These are phyloP conservation scores for Athrips mouffetella DNA, from an alignment of 2,888 invertebrate species.

Conservation along the genomic window DNA sequence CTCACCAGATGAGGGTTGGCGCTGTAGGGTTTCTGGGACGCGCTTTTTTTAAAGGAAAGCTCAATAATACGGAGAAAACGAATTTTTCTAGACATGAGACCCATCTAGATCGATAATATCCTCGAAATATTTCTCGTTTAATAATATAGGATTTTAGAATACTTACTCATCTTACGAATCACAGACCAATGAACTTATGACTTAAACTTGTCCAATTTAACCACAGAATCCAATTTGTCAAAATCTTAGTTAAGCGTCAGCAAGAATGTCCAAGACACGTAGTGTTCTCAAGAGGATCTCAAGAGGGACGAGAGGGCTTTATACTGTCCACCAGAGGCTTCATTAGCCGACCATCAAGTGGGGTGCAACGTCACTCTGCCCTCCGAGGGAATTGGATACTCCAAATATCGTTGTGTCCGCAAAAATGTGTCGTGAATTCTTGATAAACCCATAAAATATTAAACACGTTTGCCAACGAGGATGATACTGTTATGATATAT, in stretches of 20 bases:
- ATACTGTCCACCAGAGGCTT: constrained; percentile 57
- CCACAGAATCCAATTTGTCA: too few relatives aligned
- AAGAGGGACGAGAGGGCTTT: constrained; percentile 35
- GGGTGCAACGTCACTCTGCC: constrained; percentile 49
- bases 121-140: too few relatives aligned
- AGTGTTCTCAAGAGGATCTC: constrained; percentile 29
- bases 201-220: too few relatives aligned
- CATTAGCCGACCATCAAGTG: constrained; percentile 52
- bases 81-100: too few relatives aligned
- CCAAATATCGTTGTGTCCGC: constrained; percentile 22
- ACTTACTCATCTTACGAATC: too few relatives aligned
- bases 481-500: neutral
- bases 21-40: too few relatives aligned
- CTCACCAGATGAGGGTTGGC: too few relatives aligned
- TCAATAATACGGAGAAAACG: too few relatives aligned
- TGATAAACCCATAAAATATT: constrained; percentile 6
- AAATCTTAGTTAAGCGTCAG: neutral
- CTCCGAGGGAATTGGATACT: constrained; percentile 26
- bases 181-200: too few relatives aligned
- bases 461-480: neutral
- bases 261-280: neutral
- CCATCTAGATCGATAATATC: too few relatives aligned
- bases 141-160: too few relatives aligned
- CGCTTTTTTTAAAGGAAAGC: too few relatives aligned
- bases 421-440: constrained; percentile 18